phyloP scores from a whole-genome alignment of 2,797 vertebrate species.

The Sebastes iracundus region DNA sequence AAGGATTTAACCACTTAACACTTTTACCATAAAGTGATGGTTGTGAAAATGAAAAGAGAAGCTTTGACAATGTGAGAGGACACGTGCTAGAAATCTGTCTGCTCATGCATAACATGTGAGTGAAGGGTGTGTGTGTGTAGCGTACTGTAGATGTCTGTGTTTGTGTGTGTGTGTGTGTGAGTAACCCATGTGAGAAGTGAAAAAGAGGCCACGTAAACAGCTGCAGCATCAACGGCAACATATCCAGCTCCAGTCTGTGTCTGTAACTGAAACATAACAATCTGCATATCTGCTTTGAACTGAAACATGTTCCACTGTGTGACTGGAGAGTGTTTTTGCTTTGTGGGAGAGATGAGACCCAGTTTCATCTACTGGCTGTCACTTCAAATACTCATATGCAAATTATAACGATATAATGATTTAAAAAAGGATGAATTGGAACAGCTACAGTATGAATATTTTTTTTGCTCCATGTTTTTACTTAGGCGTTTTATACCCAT shows the following conservation, averaged over 20 bases:
- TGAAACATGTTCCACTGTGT: background rate
- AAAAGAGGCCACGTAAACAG: slow-evolving; percentile 38
- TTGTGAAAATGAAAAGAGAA: slow-evolving; percentile 19
- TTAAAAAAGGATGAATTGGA: background rate
- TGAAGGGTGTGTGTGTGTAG: background rate
- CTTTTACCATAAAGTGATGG: background rate
- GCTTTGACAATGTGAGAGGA: slow-evolving; percentile 19
- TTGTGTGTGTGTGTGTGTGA: background rate
- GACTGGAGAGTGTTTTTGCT: background rate
- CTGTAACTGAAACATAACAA: background rate
- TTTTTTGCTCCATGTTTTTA: background rate
- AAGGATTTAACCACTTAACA: background rate
- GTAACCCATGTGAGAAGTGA: background rate
- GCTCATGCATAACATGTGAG: slow-evolving; percentile 27
- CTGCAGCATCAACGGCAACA: background rate
- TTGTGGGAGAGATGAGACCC: slow-evolving; percentile 7
- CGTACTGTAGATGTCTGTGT: background rate
- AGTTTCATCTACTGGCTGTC: slow-evolving; percentile 17
- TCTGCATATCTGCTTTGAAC: slow-evolving; percentile 19
- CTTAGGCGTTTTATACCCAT: too few species aligned
- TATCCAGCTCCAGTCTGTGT: background rate
- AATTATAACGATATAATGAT: background rate
- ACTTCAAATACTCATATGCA: background rate
- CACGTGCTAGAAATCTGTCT: slow-evolving; percentile 25
- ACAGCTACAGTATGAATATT: background rate